These are phyloP conservation scores for Leucania comma DNA, from an alignment of 2,888 invertebrate genomes.

Conservation along the genomic window DNA sequence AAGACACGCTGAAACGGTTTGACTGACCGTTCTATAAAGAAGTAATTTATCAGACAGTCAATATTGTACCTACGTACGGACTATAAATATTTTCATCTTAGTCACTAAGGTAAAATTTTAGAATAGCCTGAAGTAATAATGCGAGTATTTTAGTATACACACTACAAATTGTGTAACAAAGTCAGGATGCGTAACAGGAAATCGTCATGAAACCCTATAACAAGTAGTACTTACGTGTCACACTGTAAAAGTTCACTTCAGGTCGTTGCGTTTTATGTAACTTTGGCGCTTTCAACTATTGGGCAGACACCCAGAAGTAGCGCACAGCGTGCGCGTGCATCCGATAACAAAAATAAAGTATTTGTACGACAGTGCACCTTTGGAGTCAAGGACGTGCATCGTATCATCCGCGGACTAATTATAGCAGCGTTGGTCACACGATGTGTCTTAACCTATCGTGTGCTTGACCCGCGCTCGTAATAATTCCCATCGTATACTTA, in stretches of 20 bases:
- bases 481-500: too few relatives aligned
- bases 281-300: neutral
- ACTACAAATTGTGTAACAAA: slow-evolving; percentile 39
- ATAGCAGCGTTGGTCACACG: slow-evolving; percentile 49
- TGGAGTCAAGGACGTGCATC: slow-evolving; percentile 63
- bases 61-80: slow-evolving; percentile 1
- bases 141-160: slow-evolving; percentile 48
- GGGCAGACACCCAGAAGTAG: slow-evolving; percentile 28
- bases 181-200: slow-evolving; percentile 49
- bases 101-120: slow-evolving; percentile 35
- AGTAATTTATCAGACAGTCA: neutral
- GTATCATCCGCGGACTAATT: slow-evolving; percentile 63
- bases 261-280: slow-evolving; percentile 33
- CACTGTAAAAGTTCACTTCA: slow-evolving; percentile 19
- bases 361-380: slow-evolving; percentile 32
- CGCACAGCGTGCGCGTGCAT: slow-evolving; percentile 21
- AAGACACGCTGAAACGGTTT: neutral
- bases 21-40: neutral
- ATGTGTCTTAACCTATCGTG: slow-evolving; percentile 22
- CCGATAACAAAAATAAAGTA: slow-evolving; percentile 48
- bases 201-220: slow-evolving; percentile 51
- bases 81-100: slow-evolving; percentile 41
- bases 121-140: slow-evolving; percentile 37
- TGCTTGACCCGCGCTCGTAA: too few relatives aligned
- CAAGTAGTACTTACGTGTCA: slow-evolving; percentile 37